These are phyloP conservation scores for Danio albolineatus DNA, from an alignment of 2,797 vertebrate genomes.

Conservation along the genomic window DNA sequence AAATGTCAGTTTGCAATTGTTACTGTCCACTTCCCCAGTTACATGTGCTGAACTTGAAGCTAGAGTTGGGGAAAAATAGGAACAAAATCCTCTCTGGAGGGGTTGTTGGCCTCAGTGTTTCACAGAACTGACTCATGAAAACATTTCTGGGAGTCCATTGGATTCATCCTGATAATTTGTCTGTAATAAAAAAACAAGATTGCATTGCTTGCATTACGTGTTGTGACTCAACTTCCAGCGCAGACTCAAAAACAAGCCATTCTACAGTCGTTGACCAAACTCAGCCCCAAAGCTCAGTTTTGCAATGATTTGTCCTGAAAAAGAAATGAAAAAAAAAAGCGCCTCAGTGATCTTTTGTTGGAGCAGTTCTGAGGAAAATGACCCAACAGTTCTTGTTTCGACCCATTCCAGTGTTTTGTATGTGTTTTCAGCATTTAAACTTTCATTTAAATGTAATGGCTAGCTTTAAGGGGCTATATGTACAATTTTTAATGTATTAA, in stretches of 20 bases:
- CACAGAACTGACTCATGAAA: constrained; percentile 73
- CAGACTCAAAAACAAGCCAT: not conserved
- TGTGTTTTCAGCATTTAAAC: constrained; percentile 2
- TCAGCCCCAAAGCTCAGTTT: constrained; percentile 24
- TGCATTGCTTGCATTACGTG: not conserved
- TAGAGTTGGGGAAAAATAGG: constrained; percentile 47
- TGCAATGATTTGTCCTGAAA: constrained; percentile 22
- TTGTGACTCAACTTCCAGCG: not conserved
- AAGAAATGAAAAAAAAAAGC: constrained; percentile 10
- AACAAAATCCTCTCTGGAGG: constrained; percentile 53
- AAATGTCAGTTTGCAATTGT: constrained; percentile 73
- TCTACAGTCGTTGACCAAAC: constrained; percentile 39
- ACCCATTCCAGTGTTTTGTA: constrained; percentile 11
- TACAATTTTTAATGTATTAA: not conserved
- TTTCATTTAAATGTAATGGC: not conserved
- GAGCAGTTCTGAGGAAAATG: constrained; percentile 75
- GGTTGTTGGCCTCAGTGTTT: constrained; percentile 72
- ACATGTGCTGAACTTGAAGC: constrained; percentile 61
- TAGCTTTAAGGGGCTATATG: not conserved
- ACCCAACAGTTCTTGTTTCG: constrained; percentile 64
- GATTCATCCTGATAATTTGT: not conserved
- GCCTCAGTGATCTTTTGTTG: constrained; percentile 61
- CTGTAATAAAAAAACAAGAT: not conserved
- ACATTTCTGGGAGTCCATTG: constrained; percentile 24
- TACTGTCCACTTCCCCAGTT: constrained; percentile 64